Conservation (phyloP, 2,113 vertebrate genomes). For the Hippocampus guttulatus region DNA sequence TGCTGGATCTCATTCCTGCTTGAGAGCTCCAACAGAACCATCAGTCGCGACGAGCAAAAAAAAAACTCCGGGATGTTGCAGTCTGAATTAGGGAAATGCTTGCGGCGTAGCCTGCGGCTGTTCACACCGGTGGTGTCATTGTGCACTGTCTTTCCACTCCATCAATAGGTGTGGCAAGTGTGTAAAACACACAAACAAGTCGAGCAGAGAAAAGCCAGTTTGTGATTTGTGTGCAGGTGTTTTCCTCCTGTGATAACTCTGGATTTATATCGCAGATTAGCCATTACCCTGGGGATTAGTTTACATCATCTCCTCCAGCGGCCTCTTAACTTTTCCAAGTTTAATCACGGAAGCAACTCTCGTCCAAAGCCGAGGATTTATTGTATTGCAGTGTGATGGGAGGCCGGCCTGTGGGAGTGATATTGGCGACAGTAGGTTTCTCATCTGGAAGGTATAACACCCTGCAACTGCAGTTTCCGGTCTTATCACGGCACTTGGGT, state of each 20-base stretch:
- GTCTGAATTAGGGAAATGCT: slow-evolving; percentile 38
- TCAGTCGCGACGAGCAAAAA: slow-evolving; percentile 1
- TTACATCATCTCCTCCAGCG: slow-evolving; percentile 23
- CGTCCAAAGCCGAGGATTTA: slow-evolving; percentile 6
- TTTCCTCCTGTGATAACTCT: slow-evolving; percentile 19
- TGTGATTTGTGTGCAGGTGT: slow-evolving; percentile 41
- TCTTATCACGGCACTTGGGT: slow-evolving; percentile 67
- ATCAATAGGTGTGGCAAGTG: slow-evolving; percentile 39
- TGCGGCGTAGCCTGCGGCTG: slow-evolving; percentile 42
- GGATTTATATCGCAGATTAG: slow-evolving; percentile 9
- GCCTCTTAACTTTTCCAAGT: not conserved
- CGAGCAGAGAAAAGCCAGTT: slow-evolving; percentile 12
- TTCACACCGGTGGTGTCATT: slow-evolving; percentile 58
- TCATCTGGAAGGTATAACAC: slow-evolving; percentile 9
- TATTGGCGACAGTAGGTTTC: slow-evolving; percentile 3
- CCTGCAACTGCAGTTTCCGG: slow-evolving; percentile 45
- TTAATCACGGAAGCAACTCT: slow-evolving; percentile 31
- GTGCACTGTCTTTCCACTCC: slow-evolving; percentile 36
- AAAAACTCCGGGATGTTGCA: not conserved
- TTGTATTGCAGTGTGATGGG: slow-evolving; percentile 19
- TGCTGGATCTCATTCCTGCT: slow-evolving; percentile 36
- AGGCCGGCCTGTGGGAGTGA: slow-evolving; percentile 15
- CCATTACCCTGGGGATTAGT: slow-evolving; percentile 4
- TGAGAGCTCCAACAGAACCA: slow-evolving; percentile 16
- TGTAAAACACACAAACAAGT: slow-evolving; percentile 32